phyloP scores from a whole-genome alignment of 2,113 vertebrate species.

The Larimichthys polyactis region DNA sequence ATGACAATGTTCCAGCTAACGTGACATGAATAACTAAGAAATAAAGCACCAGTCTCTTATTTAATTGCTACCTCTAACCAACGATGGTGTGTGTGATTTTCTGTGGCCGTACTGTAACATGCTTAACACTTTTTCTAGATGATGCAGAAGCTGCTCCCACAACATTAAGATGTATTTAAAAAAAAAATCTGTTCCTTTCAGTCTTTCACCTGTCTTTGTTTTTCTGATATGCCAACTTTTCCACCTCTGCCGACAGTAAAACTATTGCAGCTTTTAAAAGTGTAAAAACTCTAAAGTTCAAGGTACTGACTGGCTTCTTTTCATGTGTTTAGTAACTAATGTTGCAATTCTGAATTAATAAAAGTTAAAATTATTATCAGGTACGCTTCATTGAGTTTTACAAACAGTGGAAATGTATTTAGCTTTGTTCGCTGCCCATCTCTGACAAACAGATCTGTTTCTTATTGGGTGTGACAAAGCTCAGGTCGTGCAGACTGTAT shows the following conservation, averaged over 20 bases:
- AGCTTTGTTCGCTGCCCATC: constrained; percentile 1
- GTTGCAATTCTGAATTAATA: background rate
- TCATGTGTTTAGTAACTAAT: background rate
- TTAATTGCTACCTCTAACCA: background rate
- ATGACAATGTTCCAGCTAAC: too few relatives aligned
- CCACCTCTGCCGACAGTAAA: background rate
- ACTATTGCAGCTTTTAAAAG: background rate
- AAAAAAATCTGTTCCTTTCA: background rate
- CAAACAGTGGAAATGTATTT: background rate
- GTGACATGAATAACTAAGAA: background rate
- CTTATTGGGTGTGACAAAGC: constrained; percentile 29
- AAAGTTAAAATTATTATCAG: background rate
- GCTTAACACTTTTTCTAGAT: too few relatives aligned
- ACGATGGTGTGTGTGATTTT: too few relatives aligned
- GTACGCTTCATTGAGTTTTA: background rate
- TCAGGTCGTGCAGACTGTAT: constrained; percentile 27
- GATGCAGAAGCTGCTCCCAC: background rate
- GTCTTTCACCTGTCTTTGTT: background rate
- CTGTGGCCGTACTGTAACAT: background rate
- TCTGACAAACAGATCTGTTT: constrained; percentile 14
- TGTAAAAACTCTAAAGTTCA: background rate
- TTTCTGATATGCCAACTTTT: background rate
- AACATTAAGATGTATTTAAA: background rate
- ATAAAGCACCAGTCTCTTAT: background rate
- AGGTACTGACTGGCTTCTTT: background rate